Evolutionary conservation across 2,113 vertebrate genomes (phyloP).

Genomic region (Telmatochromis sp.): DNA sequence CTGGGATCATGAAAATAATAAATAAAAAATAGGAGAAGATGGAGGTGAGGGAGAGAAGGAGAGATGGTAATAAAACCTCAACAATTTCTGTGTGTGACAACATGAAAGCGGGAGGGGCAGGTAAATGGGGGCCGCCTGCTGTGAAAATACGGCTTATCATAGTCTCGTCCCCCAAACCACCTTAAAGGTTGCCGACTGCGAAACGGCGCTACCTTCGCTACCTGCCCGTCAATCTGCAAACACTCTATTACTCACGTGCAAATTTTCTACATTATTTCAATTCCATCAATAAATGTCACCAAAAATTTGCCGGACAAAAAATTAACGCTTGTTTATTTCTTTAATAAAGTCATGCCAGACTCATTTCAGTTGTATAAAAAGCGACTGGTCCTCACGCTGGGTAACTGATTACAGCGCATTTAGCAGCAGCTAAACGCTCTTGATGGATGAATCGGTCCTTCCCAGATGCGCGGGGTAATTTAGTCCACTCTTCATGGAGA

Average conservation of each 20-base stretch:
- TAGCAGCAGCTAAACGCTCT: slow-evolving; percentile 1
- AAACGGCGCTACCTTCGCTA: neutral
- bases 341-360: neutral
- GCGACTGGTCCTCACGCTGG: neutral
- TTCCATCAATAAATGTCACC: neutral
- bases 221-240: neutral
- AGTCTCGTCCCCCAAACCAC: neutral
- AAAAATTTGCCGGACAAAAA: neutral
- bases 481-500: neutral
- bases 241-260: neutral
- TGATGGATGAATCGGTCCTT: slow-evolving; percentile 31
- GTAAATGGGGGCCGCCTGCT: slow-evolving; percentile 11
- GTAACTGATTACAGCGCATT: slow-evolving; percentile 13
- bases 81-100: slow-evolving; percentile 33
- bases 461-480: slow-evolving; percentile 8
- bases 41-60: neutral
- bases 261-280: neutral
- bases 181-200: slow-evolving; percentile 17
- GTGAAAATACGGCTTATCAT: slow-evolving; percentile 29
- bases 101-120: slow-evolving; percentile 12
- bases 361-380: neutral
- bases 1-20: slow-evolving; percentile 5
- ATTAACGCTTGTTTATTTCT: neutral
- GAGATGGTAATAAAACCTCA: slow-evolving; percentile 26
- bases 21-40: neutral